Evolutionary conservation across 2,888 invertebrate genomes (phyloP), one percentile per base, ranked within the genome.

Genomic region (Lamproptera curius): DNA sequence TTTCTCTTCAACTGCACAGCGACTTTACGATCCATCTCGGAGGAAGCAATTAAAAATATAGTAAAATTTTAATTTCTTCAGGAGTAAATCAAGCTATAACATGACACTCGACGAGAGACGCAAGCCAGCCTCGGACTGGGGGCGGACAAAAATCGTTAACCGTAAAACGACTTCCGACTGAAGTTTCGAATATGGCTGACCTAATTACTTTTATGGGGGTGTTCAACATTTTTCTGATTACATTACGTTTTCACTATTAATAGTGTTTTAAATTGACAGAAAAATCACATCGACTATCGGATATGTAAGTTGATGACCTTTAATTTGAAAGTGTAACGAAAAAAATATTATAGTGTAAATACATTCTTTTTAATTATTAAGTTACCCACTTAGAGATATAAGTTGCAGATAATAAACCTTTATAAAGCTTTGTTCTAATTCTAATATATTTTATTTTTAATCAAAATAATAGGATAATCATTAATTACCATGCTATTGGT

Each of bases 1-100:
- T 54, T 54, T 52, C 54, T 53, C 53, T 28, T 51, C 48, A 54
- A 53, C 58, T 56, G 51, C 52, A 44, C 50, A 51, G 58, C 44
- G 48, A 51, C 40, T 63, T 64, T 58, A 64, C 62, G 63, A 62
- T 52, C 52, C 60, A 69, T 67, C 66, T 48, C 45, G 43, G 62
- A 68, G 74, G 76, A 76, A 74, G 75, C 69, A 76, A 73, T 79
- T 73, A 80, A 80, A 67, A 65, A 61, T 58, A 61, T 62, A 68
- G 67, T 76, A 70, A 76, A 76, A 67, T 52, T 72, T 77, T 76
- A 63, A 62, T 61, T 56, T 53, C 50, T 57, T 59, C 54, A 42
- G 49, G 50, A 56, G 58, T 63, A 63, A 62, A 64, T 64, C 61
- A 63, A 48, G 72, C 20, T 55, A 59, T 65, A 55, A 62, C 58